Conservation (phyloP, 2,888 invertebrate species). For the Alcis repandata region DNA sequence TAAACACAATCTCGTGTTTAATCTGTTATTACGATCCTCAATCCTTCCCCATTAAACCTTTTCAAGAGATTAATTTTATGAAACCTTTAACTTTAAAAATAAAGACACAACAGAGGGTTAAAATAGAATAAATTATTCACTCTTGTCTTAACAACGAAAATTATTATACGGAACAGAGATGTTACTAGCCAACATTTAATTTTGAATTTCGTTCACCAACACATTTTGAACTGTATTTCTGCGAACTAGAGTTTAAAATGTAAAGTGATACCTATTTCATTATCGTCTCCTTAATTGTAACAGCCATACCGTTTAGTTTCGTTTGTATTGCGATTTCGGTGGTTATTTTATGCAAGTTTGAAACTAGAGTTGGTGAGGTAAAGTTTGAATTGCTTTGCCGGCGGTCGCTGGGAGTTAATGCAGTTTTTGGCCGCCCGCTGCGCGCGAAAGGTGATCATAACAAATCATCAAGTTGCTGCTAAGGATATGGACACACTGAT, state of each 20-base stretch:
- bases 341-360: constrained; percentile 49
- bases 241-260: constrained; percentile 49
- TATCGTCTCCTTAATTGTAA: constrained; percentile 80
- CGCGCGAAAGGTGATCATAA: constrained; percentile 78
- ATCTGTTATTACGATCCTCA: constrained; percentile 23
- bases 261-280: constrained; percentile 56
- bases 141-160: constrained; percentile 78
- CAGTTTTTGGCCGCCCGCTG: constrained; percentile 80
- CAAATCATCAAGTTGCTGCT: constrained; percentile 76
- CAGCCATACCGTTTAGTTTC: constrained; percentile 76
- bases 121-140: constrained; percentile 80
- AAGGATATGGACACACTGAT: constrained; percentile 55
- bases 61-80: constrained; percentile 31
- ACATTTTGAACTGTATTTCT: constrained; percentile 52
- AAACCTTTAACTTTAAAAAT: constrained; percentile 39
- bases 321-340: constrained; percentile 79
- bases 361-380: constrained; percentile 51
- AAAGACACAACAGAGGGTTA: constrained; percentile 51
- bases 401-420: constrained; percentile 60
- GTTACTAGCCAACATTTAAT: constrained; percentile 72
- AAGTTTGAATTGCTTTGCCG: constrained; percentile 57
- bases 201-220: constrained; percentile 50
- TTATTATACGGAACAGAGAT: constrained; percentile 75
- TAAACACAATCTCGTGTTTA: constrained; percentile 15
- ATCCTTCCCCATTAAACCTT: constrained; percentile 30